These are phyloP conservation scores for Meandrina meandrites DNA, from an alignment of 92 coral and sea anemone genomes.

Conservation along the genomic window DNA sequence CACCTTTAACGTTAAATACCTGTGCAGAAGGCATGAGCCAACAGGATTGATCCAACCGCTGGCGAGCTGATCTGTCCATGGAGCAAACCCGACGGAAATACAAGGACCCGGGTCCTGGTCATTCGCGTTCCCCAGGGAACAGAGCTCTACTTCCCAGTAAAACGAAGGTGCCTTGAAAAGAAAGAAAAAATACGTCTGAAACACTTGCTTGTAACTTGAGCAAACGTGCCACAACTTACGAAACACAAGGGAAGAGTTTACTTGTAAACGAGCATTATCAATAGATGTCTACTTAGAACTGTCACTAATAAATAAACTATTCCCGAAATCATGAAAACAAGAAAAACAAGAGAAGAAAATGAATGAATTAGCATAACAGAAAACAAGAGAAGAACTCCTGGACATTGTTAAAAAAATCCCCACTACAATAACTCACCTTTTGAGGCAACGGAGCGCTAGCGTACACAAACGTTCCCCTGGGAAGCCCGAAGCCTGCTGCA, in stretches of 20 bases:
- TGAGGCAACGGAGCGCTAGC: slow-evolving; percentile 77
- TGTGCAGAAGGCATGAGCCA: slow-evolving; percentile 92
- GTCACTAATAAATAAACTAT: not conserved
- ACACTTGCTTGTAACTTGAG: not conserved
- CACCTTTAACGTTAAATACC: no score
- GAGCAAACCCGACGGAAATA: slow-evolving; percentile 91
- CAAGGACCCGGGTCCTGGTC: slow-evolving; percentile 69
- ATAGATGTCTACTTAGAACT: not conserved
- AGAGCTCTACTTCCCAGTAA: slow-evolving; percentile 95
- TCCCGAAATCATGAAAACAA: not conserved
- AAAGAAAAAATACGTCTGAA: not conserved
- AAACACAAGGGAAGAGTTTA: not conserved
- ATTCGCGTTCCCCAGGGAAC: slow-evolving; percentile 70
- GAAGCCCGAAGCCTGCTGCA: slow-evolving; percentile 60
- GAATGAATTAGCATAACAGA: not conserved
- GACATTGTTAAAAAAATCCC: not conserved
- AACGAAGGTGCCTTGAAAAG: slow-evolving; percentile 80
- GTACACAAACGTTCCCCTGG: slow-evolving; percentile 85
- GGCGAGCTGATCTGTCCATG: slow-evolving; percentile 55
- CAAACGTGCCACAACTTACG: not conserved
- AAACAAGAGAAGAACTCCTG: not conserved
- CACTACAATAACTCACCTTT: slow-evolving; percentile 56
- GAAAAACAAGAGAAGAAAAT: not conserved
- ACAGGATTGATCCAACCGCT: slow-evolving; percentile 83
- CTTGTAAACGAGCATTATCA: not conserved